Conservation (phyloP, 1,140 invertebrate genomes). For the Meloidogyne chitwoodi region DNA sequence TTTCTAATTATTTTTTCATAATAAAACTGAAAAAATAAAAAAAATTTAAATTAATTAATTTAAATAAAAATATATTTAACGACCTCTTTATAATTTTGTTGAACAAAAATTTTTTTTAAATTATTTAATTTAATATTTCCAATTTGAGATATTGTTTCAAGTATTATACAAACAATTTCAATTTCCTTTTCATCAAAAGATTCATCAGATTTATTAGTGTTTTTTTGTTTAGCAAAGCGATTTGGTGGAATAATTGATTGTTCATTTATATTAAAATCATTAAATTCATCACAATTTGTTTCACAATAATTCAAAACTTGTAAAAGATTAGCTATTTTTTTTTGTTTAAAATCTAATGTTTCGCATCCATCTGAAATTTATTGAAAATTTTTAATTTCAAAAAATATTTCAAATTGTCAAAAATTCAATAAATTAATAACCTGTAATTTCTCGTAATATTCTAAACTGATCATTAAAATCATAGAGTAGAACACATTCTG, state of each 20-base stretch:
- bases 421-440: neutral
- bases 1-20: neutral
- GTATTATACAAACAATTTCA: neutral
- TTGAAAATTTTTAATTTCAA: neutral
- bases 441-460: slow-evolving; percentile 19
- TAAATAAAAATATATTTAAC: neutral
- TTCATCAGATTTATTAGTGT: neutral
- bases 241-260: neutral
- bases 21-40: neutral
- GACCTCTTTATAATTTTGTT: neutral
- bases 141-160: neutral
- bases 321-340: neutral
- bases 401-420: neutral
- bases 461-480: slow-evolving; percentile 25
- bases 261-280: neutral
- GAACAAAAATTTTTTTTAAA: neutral
- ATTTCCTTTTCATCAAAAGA: neutral
- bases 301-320: slow-evolving; percentile 5
- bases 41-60: neutral
- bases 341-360: neutral
- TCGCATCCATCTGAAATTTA: neutral
- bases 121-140: slow-evolving; percentile 1
- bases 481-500: slow-evolving; percentile 82
- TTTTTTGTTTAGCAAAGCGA: neutral
- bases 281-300: neutral